phyloP scores from a whole-genome alignment of 92 coral and sea anemone genomes.

The Palythoa grandis region DNA sequence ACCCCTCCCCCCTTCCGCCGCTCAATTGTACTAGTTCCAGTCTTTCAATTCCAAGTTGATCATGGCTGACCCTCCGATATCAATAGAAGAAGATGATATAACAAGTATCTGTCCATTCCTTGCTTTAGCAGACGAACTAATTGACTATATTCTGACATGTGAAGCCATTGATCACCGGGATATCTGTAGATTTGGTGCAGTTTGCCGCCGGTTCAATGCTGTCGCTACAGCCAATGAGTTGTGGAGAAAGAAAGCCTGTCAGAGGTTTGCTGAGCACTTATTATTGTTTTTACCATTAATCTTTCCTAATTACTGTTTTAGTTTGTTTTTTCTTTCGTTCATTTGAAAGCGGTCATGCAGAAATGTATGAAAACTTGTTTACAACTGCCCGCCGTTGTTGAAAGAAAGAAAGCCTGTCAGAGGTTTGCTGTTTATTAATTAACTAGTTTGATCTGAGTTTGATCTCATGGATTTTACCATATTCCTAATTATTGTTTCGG shows the following conservation, averaged over 20 bases:
- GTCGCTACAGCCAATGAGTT: conserved; percentile 71
- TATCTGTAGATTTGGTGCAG: conserved; percentile 73
- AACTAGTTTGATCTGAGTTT: too few relatives aligned
- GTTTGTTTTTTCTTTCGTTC: neutral
- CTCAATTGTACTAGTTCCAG: neutral
- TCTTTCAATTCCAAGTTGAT: neutral
- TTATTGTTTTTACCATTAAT: neutral
- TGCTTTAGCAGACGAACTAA: conserved; percentile 81
- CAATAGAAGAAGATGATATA: conserved; percentile 41
- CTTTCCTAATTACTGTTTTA: neutral
- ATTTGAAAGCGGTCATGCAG: too few relatives aligned
- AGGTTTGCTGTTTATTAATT: too few relatives aligned
- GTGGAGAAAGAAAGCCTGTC: conserved; percentile 73
- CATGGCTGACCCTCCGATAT: neutral
- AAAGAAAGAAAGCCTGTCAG: too few relatives aligned
- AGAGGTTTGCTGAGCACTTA: conserved; percentile 56
- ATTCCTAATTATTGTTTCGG: neutral
- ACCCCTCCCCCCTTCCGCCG: neutral
- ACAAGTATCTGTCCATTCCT: conserved; percentile 34
- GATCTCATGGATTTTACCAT: neutral
- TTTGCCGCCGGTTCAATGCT: conserved; percentile 69
- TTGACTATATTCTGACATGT: conserved; percentile 76
- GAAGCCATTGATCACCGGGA: conserved; percentile 67
- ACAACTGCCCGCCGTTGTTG: too few relatives aligned
- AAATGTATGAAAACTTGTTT: too few relatives aligned